Evolutionary conservation across 2,888 invertebrate species (phyloP).

Genomic region (Drosophila pegasa): DNA sequence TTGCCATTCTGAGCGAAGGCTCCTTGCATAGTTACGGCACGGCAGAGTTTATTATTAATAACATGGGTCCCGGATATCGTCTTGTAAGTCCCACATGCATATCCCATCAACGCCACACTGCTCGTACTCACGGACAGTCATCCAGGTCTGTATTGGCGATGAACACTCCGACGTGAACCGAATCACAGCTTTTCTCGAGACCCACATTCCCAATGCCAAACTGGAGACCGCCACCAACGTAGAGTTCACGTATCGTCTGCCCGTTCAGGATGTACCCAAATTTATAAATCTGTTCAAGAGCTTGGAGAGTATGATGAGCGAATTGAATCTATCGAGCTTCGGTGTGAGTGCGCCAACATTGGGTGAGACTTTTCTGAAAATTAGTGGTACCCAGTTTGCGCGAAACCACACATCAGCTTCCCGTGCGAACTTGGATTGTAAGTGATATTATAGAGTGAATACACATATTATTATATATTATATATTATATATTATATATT

Average conservation of each 20-base stretch:
- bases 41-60: conserved; percentile 91
- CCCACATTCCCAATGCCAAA: conserved; percentile 87
- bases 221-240: conserved; percentile 89
- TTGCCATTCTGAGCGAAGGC: conserved; percentile 93
- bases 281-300: conserved; percentile 89
- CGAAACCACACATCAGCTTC: rapidly evolving
- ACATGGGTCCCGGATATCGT: conserved; percentile 93
- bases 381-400: conserved; percentile 84
- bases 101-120: neutral
- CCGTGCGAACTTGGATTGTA: neutral
- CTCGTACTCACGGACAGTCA: neutral
- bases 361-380: conserved; percentile 93
- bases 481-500: too few species aligned
- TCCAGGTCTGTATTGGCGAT: conserved; percentile 82
- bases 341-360: conserved; percentile 92
- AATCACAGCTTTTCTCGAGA: conserved; percentile 87
- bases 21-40: conserved; percentile 91
- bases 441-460: neutral
- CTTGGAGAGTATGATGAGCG: conserved; percentile 86
- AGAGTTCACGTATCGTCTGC: conserved; percentile 89
- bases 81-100: conserved; percentile 84
- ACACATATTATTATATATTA: too few species aligned
- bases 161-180: conserved; percentile 84
- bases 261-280: conserved; percentile 86
- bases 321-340: conserved; percentile 89